These are phyloP conservation scores for Knipowitschia caucasica DNA, from an alignment of 2,797 vertebrate species.

Conservation along the genomic window DNA sequence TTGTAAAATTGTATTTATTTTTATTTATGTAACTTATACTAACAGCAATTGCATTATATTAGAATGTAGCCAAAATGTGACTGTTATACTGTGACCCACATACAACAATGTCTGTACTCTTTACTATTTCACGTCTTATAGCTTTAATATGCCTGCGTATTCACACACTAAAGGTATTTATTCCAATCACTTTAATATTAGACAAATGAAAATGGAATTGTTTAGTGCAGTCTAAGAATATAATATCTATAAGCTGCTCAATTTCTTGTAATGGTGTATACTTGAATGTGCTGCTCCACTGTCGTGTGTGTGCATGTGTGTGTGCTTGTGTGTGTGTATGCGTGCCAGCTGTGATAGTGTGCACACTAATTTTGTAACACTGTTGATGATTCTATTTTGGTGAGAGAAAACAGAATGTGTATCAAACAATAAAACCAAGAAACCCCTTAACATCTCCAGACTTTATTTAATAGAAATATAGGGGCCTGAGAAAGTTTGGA, in stretches of 20 bases:
- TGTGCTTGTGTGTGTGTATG: no score
- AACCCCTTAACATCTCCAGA: conserved; percentile 17
- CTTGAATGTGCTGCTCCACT: conserved; percentile 70
- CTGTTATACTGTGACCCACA: conserved; percentile 70
- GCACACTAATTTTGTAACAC: conserved; percentile 18
- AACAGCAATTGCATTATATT: conserved; percentile 40
- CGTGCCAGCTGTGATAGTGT: conserved; percentile 33
- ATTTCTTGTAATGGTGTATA: conserved; percentile 47
- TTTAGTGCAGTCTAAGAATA: conserved; percentile 41
- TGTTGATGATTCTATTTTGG: conserved; percentile 34
- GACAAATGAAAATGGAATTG: conserved; percentile 13
- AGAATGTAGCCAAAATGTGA: conserved; percentile 59
- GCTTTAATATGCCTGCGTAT: conserved; percentile 20
- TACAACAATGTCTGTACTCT: conserved; percentile 42
- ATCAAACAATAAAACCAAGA: conserved; percentile 51
- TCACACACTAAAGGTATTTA: conserved; percentile 32
- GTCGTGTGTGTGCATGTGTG: no score
- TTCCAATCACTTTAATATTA: conserved; percentile 26
- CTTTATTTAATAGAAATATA: no score
- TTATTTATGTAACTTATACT: conserved; percentile 57
- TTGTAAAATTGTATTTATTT: conserved; percentile 51
- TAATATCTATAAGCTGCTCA: conserved; percentile 48
- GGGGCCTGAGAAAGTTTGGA: no score
- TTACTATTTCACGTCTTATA: conserved; percentile 26
- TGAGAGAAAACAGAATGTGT: conserved; percentile 48